These are phyloP conservation scores for Heliocidaris erythrogramma DNA, from an alignment of 35 echinoderm and acorn worm genomes.

Conservation along the genomic window DNA sequence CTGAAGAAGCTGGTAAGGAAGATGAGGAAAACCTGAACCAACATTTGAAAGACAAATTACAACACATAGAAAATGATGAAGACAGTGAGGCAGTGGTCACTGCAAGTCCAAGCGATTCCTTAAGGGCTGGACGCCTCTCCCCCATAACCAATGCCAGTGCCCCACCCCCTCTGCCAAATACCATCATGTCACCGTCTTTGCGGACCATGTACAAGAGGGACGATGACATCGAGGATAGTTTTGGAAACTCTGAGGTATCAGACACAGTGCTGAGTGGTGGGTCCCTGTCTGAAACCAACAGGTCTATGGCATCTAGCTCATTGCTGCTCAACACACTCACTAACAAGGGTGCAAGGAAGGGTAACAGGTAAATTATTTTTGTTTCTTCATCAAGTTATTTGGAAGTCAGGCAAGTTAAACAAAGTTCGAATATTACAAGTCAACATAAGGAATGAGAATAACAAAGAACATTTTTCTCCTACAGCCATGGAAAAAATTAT, in stretches of 20 bases:
- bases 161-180: constrained; percentile 48
- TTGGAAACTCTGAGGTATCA: constrained; percentile 59
- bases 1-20: not conserved
- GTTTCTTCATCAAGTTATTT: too few relatives aligned
- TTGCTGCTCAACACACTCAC: constrained; percentile 66
- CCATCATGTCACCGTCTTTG: not conserved
- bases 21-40: not conserved
- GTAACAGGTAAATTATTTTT: constrained; percentile 52
- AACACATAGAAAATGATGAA: not conserved
- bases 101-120: constrained; percentile 6
- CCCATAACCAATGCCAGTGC: constrained; percentile 30
- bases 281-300: constrained; percentile 76
- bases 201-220: constrained; percentile 41
- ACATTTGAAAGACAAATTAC: constrained; percentile 21
- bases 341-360: constrained; percentile 83
- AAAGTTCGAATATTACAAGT: too few relatives aligned
- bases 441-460: too few relatives aligned
- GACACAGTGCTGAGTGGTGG: constrained; percentile 68
- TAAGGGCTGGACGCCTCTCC: not conserved
- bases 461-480: too few relatives aligned
- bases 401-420: too few relatives aligned
- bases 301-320: constrained; percentile 82
- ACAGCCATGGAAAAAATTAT: too few relatives aligned
- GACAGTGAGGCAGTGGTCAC: not conserved
- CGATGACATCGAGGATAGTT: constrained; percentile 55